Evolutionary conservation across 1,140 invertebrate species (phyloP).

Genomic region (Agraylea sexmaculata): DNA sequence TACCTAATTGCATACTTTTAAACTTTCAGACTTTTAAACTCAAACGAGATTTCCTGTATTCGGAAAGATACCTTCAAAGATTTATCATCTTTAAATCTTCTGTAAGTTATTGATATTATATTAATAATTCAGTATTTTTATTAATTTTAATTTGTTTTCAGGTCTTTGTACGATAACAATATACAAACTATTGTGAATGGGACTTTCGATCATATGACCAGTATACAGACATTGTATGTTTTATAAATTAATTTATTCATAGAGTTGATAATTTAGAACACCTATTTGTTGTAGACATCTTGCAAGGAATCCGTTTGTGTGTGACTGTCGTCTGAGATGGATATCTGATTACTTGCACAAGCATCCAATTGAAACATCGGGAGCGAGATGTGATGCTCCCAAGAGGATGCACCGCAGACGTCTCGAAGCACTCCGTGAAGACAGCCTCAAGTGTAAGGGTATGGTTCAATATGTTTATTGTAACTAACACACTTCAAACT

Average conservation of each 20-base stretch:
- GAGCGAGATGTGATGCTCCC: slow-evolving; percentile 87
- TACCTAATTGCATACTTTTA: slow-evolving; percentile 14
- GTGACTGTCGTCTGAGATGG: slow-evolving; percentile 97
- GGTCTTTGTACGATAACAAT: slow-evolving; percentile 96
- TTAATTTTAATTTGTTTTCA: slow-evolving; percentile 30
- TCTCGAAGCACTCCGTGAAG: slow-evolving; percentile 76
- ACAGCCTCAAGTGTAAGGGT: slow-evolving; percentile 97
- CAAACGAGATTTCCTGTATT: slow-evolving; percentile 95
- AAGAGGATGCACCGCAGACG: slow-evolving; percentile 79
- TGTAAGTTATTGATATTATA: slow-evolving; percentile 54
- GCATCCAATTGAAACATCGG: slow-evolving; percentile 93
- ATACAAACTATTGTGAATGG: slow-evolving; percentile 91
- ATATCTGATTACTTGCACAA: slow-evolving; percentile 80
- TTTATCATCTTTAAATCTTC: slow-evolving; percentile 78
- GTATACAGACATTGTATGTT: slow-evolving; percentile 84
- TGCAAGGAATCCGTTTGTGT: slow-evolving; percentile 94
- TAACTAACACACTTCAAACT: not conserved
- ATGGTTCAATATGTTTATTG: not conserved
- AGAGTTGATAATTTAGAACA: slow-evolving; percentile 5
- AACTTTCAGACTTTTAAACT: slow-evolving; percentile 78
- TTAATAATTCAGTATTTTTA: slow-evolving; percentile 6
- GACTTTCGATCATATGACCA: slow-evolving; percentile 85
- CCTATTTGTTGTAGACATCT: slow-evolving; percentile 63
- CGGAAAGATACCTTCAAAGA: slow-evolving; percentile 88
- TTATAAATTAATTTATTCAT: slow-evolving; percentile 4